These are phyloP conservation scores for Probosciger aterrimus DNA, from an alignment of 2,113 vertebrate genomes.

Conservation along the genomic window DNA sequence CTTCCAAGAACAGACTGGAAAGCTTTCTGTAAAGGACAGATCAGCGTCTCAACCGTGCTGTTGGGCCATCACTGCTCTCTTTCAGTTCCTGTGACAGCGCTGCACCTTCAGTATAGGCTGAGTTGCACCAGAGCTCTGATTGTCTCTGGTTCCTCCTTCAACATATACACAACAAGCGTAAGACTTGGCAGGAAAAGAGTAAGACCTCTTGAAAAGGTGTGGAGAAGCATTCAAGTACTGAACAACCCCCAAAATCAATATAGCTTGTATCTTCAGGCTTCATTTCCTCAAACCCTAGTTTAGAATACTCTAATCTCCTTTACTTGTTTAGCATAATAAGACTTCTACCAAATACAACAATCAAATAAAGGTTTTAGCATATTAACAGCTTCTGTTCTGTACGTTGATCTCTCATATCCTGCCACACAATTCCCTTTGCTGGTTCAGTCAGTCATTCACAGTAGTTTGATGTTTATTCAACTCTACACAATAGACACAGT, in stretches of 20 bases:
- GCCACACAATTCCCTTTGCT: background rate
- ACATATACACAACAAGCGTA: accelerated
- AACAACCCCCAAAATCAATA: background rate
- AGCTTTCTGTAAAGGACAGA: background rate
- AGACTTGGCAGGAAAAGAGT: background rate
- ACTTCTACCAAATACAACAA: background rate
- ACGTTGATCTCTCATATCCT: background rate
- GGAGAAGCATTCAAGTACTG: background rate
- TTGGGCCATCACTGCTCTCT: background rate
- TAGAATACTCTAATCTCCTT: background rate
- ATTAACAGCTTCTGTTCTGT: background rate
- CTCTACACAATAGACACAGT: background rate
- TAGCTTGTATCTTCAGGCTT: background rate
- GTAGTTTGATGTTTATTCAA: background rate
- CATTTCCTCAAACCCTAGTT: background rate
- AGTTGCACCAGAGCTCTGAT: background rate
- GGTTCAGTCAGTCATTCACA: background rate
- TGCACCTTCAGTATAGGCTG: background rate
- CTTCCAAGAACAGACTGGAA: background rate
- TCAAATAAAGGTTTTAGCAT: background rate
- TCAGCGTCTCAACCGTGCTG: background rate
- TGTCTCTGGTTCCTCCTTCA: background rate
- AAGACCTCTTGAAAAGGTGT: background rate
- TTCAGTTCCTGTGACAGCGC: background rate
- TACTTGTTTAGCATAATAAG: background rate